These are phyloP conservation scores for Telmatherina bonti DNA, from an alignment of 2,797 vertebrate genomes.

Conservation along the genomic window DNA sequence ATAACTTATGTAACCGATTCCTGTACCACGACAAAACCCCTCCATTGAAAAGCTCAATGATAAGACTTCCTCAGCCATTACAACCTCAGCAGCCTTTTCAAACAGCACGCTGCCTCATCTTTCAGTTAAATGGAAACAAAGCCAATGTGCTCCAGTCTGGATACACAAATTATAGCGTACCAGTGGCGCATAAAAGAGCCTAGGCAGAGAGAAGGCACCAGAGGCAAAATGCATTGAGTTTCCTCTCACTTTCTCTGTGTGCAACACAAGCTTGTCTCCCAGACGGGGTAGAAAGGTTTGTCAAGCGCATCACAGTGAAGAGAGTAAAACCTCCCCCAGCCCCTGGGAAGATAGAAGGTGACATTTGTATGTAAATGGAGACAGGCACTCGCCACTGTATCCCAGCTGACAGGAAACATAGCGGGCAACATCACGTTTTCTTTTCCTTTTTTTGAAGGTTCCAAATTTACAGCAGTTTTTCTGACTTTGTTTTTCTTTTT, in stretches of 20 bases:
- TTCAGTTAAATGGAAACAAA: constrained; percentile 67
- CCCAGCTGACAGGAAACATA: constrained; percentile 62
- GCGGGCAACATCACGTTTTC: constrained; percentile 34
- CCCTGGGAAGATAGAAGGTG: constrained; percentile 70
- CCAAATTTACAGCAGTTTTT: constrained; percentile 37
- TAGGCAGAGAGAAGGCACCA: constrained; percentile 62
- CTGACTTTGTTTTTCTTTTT: constrained; percentile 38
- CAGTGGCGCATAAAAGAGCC: constrained; percentile 62
- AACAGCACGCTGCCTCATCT: constrained; percentile 56
- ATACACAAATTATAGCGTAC: constrained; percentile 68
- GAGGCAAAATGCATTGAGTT: constrained; percentile 69
- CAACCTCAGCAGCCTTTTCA: constrained; percentile 60
- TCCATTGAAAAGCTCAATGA: constrained; percentile 38
- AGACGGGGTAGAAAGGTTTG: constrained; percentile 71
- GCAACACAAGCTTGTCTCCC: constrained; percentile 74
- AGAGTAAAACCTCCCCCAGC: constrained; percentile 61
- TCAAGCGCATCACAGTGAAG: constrained; percentile 66
- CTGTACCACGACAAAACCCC: constrained; percentile 30
- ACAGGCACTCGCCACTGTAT: constrained; percentile 57
- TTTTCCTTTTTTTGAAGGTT: constrained; percentile 23
- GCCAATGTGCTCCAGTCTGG: constrained; percentile 53
- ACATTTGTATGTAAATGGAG: constrained; percentile 79
- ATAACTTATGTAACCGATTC: constrained; percentile 59
- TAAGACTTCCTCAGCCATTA: constrained; percentile 61
- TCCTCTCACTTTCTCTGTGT: constrained; percentile 59